Base-by-base conservation (phyloP, 2,113 vertebrate genomes). In the Lepidothrix coronata region DNA sequence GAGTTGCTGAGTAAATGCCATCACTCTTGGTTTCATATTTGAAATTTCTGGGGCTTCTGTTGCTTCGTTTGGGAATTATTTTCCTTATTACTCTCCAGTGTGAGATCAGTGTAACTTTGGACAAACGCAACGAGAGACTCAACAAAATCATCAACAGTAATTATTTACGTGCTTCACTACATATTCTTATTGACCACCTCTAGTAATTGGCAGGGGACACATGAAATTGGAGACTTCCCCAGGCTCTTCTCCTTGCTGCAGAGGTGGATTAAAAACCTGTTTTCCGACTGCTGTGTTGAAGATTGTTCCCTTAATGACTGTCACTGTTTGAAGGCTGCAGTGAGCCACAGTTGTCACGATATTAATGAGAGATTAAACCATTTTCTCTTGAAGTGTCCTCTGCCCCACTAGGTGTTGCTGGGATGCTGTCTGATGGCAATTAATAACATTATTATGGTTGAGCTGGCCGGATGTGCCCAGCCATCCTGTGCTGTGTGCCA, bases 11-110 rank as follows among this genome's bases (percentile, higher is more conserved):
- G 49, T 33, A 72, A 49, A 37, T 55, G 17, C 39, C 67, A 23
- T 44, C 33, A 2, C 14, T 43, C 39, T 52, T 39, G 25, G 24
- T 28, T 73, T 35, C 19, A 1, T 54, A 54, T 21, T 73, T 70
- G 51, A 70, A 65, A 73, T 57, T 57, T 51, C 59, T 59, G 44
- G 44, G 49, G 12, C 54, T 86, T n/a, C 11, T 30, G 3, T 52
- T 77, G 58, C 33, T 65, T 93, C 67, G 21, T 51, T 91, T 89
- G 72, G 44, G 33, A 68, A 59, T 71, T 54, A 28, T 39, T 80
- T 59, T 51, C 0, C 0, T 73, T 57, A 13, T 43, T 82, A 17
- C 6, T 59, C 46, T 66, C 30, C 17, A 8, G 58, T 0, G 2
- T 63, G 80, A 73, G 49, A 57, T 70, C 68, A 37, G 1, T 8